phyloP scores from a whole-genome alignment of 2,113 vertebrate genomes.

The Dromiciops gliroides region DNA sequence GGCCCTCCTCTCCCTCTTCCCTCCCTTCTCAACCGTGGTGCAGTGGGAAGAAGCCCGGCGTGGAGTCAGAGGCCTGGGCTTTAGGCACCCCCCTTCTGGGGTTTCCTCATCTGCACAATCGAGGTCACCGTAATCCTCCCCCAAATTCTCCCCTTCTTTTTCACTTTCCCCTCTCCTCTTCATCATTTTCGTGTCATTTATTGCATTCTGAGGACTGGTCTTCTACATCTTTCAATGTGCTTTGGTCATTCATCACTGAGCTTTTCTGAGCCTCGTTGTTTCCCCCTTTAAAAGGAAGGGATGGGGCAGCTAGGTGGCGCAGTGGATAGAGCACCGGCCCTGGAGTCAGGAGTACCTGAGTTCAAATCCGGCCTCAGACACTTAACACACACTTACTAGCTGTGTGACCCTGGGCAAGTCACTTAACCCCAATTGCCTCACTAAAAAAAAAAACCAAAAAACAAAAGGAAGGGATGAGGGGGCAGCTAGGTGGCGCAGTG shows the following conservation, averaged over 20 bases:
- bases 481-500: too few relatives aligned
- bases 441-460: too few relatives aligned
- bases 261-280: neutral
- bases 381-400: too few relatives aligned
- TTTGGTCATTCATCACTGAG: neutral
- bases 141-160: neutral
- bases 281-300: too few relatives aligned
- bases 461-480: too few relatives aligned
- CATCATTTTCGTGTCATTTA: neutral
- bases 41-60: neutral
- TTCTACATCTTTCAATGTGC: neutral
- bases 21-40: neutral
- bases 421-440: too few relatives aligned
- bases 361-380: too few relatives aligned
- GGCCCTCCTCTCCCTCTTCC: neutral
- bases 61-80: neutral
- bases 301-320: fast-evolving
- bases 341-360: too few relatives aligned
- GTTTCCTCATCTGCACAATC: neutral
- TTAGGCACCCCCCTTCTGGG: too few relatives aligned
- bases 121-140: neutral
- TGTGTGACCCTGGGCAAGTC: too few relatives aligned
- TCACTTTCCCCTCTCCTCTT: too few relatives aligned
- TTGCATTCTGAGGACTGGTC: neutral
- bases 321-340: too few relatives aligned